Evolutionary conservation across 1,140 invertebrate species (phyloP), one percentile per base, ranked within the genome.

Genomic region (Drosophila kanapiae): DNA sequence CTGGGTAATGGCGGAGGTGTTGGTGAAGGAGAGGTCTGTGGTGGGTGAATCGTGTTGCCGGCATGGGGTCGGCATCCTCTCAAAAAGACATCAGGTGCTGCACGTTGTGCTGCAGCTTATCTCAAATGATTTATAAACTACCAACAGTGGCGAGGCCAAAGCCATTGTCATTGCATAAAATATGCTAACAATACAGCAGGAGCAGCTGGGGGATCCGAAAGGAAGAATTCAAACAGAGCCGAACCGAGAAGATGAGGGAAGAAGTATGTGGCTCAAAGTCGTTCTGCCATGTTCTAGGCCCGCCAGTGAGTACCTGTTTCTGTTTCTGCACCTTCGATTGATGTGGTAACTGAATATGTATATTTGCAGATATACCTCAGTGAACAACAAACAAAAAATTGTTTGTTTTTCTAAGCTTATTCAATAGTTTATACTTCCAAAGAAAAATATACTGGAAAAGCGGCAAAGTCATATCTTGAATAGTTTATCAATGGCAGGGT

Each of bases 71-170:
- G 84, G 80, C 80, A 78, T 87, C 84, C 84, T 88, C 82, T 88
- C 80, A 88, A 88, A 88, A 78, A 67, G 87, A 79, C 91, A 92
- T 92, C 91, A 92, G 91, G 91, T 92, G 91, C 87, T 91, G 91
- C 90, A 91, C 83, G 90, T 85, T 91, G 91, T 91, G 82, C 86
- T 75, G 79, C 74, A 91, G 91, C 91, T 92, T 92, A 92, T 91
- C 91, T 92, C 90, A 86, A 92, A 92, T 92, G 91, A 92, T 92
- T 92, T 92, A 92, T 92, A 91, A 91, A 92, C 90, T 92, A 91
- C 86, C 83, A 91, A 92, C 86, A 92, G 83, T 82, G 81, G 90
- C 82, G 91, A 92, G 86, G 86, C 85, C 90, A 92, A 91, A 92
- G 90, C 91, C 81, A 91, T 92, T 92, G 91, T 92, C 86, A 92